Base-by-base conservation (phyloP, 2,113 vertebrate species). In the Nothoprocta pentlandii region DNA sequence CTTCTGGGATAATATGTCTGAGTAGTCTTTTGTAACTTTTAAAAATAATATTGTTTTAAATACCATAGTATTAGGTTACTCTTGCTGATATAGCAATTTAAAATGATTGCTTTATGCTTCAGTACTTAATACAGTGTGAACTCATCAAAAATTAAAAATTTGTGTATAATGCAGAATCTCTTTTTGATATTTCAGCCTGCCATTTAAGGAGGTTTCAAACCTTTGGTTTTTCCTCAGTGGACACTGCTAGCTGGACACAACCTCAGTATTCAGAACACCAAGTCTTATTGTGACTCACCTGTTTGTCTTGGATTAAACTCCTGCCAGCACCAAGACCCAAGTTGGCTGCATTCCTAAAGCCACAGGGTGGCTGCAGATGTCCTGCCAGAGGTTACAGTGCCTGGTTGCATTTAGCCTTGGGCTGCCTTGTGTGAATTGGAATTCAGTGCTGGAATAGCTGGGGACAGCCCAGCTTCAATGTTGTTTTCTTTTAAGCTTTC, bases 31-130 rank as follows among this genome's bases (percentile, higher is more conserved):
- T 93, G 82, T 96, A 70, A 81, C 89, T 96, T 86, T 77, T 32
- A 49, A 92, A 76, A 89, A 87, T 56, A 67, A 67, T 85, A 79
- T 92, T 95, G 75, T 92, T 90, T 95, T 97, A 97, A 97, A 97
- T 95, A 87, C 49, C 74, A 32, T 94, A 73, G 81, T 63, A 92
- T 67, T 66, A 58, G 44, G 32, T 73, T 85, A 58, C 87, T 96
- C 16, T 64, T 93, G 63, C 74, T 80, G 85, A 95, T 94, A 92
- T 58, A 92, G 56, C 16, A 79, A 67, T 84, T 90, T 82, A 75
- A 85, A 75, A 71, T 0, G 0, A 95, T 73, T 91, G 58, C 56
- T 81, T 85, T 95, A 39, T 93, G 19, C 80, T 90, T 61, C 71
- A 87, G 10, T 85, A 83, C 59, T 91, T 93, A 92, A 62, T 93